phyloP scores from a whole-genome alignment of 1,140 invertebrate species.

The Drosophila sturtevanti region DNA sequence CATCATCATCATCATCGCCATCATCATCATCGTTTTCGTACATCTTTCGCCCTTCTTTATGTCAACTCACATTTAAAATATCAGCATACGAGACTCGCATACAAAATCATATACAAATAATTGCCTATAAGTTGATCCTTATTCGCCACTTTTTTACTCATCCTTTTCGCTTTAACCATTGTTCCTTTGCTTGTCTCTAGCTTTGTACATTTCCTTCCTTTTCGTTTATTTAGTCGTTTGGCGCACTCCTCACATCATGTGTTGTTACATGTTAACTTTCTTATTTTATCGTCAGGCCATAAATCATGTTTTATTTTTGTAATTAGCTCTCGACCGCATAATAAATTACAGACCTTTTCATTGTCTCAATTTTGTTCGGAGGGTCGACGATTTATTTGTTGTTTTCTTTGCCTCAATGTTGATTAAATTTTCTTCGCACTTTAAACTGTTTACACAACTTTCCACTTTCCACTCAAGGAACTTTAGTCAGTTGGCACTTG shows the following conservation, averaged over 20 bases:
- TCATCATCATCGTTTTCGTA: constrained; percentile 2
- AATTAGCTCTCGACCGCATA: constrained; percentile 70
- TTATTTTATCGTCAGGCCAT: constrained; percentile 59
- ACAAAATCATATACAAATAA: constrained; percentile 72
- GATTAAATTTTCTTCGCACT: constrained; percentile 58
- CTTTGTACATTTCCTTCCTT: constrained; percentile 22
- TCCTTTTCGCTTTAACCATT: neutral
- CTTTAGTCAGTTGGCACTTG: constrained; percentile 7
- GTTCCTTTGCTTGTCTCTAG: constrained; percentile 50
- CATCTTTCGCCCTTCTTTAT: constrained; percentile 24
- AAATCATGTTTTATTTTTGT: constrained; percentile 79
- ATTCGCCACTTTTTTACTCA: neutral
- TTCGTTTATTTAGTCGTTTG: constrained; percentile 20
- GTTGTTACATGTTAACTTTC: constrained; percentile 45
- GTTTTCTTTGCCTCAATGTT: constrained; percentile 60
- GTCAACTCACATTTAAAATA: constrained; percentile 64
- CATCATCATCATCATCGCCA: constrained; percentile 26
- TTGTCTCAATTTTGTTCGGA: constrained; percentile 60
- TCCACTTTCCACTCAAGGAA: constrained; percentile 43
- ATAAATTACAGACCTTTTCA: constrained; percentile 76
- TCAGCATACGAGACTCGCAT: constrained; percentile 52
- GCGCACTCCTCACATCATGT: constrained; percentile 6
- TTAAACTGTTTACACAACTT: constrained; percentile 25
- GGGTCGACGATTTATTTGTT: constrained; percentile 8
- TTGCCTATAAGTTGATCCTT: constrained; percentile 59